phyloP scores from a whole-genome alignment of 2,888 invertebrate genomes.

The Tipula helvola region DNA sequence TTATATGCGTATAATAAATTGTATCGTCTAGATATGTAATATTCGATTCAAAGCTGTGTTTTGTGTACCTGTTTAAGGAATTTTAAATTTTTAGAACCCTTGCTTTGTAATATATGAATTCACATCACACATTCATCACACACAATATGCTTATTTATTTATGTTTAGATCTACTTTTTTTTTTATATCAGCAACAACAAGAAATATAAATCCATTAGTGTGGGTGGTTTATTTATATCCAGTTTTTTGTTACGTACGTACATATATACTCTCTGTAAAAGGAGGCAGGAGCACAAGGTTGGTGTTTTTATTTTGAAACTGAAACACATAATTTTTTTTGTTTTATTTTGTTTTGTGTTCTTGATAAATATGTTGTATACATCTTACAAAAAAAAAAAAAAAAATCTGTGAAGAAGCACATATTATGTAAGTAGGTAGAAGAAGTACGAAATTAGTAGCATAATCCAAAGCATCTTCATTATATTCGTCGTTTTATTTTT shows the following conservation, averaged over 20 bases:
- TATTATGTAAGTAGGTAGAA: background rate
- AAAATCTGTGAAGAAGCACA: background rate
- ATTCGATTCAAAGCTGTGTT: background rate
- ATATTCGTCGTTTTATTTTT: background rate
- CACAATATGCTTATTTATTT: background rate
- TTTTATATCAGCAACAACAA: background rate
- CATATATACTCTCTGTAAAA: background rate
- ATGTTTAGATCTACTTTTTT: background rate
- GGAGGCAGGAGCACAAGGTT: background rate
- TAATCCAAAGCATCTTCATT: background rate
- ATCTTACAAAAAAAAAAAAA: background rate
- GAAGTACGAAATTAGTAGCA: background rate
- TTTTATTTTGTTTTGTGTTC: background rate
- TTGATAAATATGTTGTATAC: background rate
- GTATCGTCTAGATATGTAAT: background rate
- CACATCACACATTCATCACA: background rate
- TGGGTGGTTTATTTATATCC: background rate
- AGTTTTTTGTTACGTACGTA: background rate
- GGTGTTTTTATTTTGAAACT: background rate
- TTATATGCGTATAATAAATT: background rate
- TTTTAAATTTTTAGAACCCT: background rate
- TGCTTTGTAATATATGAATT: background rate
- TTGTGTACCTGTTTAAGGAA: background rate
- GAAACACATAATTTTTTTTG: background rate
- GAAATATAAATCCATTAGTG: background rate